These are phyloP conservation scores for Candoia aspera DNA, from an alignment of 2,113 vertebrate genomes.

Conservation along the genomic window DNA sequence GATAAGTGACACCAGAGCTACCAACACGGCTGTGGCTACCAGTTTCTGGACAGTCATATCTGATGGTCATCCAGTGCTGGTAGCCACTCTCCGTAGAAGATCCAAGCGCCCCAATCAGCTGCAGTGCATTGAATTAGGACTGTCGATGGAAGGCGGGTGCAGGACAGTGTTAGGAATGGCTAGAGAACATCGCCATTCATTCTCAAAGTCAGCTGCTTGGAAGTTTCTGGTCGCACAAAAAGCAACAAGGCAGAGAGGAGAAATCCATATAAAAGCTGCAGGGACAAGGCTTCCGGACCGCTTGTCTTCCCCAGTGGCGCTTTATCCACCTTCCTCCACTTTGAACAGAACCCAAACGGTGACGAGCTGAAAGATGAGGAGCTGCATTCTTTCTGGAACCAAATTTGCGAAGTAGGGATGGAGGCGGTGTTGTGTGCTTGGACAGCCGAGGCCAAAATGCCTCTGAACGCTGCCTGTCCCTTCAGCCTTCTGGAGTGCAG, in stretches of 20 bases:
- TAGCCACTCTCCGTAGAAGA: conserved; percentile 47
- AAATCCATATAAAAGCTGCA: conserved; percentile 67
- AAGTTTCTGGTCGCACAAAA: conserved; percentile 42
- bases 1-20: conserved; percentile 91
- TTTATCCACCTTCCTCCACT: conserved; percentile 92
- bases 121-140: conserved; percentile 55
- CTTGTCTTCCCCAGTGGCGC: conserved; percentile 18
- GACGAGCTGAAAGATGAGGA: conserved; percentile 67
- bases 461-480: not conserved
- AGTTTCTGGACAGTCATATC: conserved; percentile 93
- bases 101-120: conserved; percentile 52
- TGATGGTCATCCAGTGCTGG: conserved; percentile 51
- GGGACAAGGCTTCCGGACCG: conserved; percentile 7
- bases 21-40: conserved; percentile 89
- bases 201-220: conserved; percentile 70
- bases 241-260: conserved; percentile 42
- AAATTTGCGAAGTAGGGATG: conserved; percentile 39
- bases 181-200: conserved; percentile 99
- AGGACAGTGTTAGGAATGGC: conserved; percentile 65
- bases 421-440: conserved; percentile 6
- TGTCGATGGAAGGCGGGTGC: not conserved
- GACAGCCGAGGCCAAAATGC: not conserved
- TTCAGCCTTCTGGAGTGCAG: conserved; percentile 21
- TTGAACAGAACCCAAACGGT: conserved; percentile 75
- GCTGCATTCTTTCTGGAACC: conserved; percentile 81